Evolutionary conservation across 1,140 invertebrate species (phyloP).

Genomic region (Drosophila gunungcola): DNA sequence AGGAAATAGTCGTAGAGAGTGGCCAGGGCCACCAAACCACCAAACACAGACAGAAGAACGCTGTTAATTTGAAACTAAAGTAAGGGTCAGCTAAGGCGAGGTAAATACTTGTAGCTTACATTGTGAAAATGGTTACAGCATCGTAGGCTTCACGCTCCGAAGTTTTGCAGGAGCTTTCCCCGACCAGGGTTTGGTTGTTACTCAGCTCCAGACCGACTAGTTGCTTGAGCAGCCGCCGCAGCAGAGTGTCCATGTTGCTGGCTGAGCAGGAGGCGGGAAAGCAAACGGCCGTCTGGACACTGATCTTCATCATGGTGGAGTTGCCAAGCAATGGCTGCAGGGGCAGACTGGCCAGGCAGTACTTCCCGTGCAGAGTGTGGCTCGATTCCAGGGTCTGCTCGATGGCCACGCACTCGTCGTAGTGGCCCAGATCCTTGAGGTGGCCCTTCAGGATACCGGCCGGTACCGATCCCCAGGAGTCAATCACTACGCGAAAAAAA

Average conservation of each 20-base stretch:
- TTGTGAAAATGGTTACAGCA: conserved; percentile 55
- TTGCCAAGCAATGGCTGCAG: conserved; percentile 33
- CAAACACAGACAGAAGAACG: conserved; percentile 40
- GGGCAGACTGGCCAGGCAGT: conserved; percentile 50
- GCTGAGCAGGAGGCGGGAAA: conserved; percentile 50
- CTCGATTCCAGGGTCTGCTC: conserved; percentile 16
- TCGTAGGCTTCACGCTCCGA: conserved; percentile 27
- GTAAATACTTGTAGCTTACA: conserved; percentile 26
- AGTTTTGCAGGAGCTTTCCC: conserved; percentile 28
- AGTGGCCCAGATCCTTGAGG: conserved; percentile 61
- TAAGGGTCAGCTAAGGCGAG: not conserved
- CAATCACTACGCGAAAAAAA: conserved; percentile 48
- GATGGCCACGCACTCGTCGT: conserved; percentile 62
- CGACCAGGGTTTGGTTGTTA: conserved; percentile 16
- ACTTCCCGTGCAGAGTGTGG: conserved; percentile 42
- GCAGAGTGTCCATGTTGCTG: conserved; percentile 38
- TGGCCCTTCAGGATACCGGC: conserved; percentile 58
- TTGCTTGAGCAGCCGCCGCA: conserved; percentile 21
- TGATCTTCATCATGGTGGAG: conserved; percentile 6
- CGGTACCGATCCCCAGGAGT: conserved; percentile 70
- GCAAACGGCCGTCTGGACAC: conserved; percentile 41
- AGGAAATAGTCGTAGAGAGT: conserved; percentile 60
- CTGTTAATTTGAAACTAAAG: conserved; percentile 1
- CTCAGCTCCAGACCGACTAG: conserved; percentile 31
- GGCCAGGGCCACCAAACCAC: conserved; percentile 8